A percentile compares a stretch with the other conserved stretches of the same genome.
phyloP scores from a whole-genome alignment of 2,113 vertebrate genomes.

The Aleadryas rufinucha region DNA sequence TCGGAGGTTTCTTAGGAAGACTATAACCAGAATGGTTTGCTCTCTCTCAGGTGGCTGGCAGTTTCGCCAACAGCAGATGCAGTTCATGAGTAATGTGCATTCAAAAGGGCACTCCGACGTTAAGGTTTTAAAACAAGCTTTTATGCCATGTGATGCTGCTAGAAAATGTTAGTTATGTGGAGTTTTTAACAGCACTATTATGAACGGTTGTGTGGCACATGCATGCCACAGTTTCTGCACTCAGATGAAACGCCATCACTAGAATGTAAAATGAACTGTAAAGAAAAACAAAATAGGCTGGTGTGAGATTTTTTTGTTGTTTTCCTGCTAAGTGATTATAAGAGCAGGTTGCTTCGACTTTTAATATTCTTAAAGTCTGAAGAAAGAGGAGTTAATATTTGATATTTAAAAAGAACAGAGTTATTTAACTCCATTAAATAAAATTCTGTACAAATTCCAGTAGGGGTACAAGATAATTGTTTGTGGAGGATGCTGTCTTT shows the following conservation, averaged over 20 bases:
- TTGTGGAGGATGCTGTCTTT: not conserved
- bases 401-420: not conserved
- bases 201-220: accelerated
- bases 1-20: too few species aligned
- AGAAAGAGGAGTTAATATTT: not conserved
- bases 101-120: not conserved
- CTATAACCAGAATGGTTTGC: accelerated
- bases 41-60: accelerated
- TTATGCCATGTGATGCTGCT: not conserved
- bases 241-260: accelerated
- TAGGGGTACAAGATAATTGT: not conserved
- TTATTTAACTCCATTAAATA: not conserved
- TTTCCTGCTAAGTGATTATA: not conserved
- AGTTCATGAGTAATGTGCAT: accelerated
- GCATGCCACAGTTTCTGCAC: not conserved
- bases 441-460: not conserved
- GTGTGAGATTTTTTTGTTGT: not conserved
- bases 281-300: not conserved
- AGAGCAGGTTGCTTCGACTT: not conserved
- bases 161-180: not conserved
- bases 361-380: not conserved
- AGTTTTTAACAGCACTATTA: accelerated
- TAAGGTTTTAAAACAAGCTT: not conserved
- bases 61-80: not conserved
- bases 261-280: not conserved